These are phyloP conservation scores for Halichoeres trimaculatus DNA, from an alignment of 2,113 vertebrate genomes.

Conservation along the genomic window DNA sequence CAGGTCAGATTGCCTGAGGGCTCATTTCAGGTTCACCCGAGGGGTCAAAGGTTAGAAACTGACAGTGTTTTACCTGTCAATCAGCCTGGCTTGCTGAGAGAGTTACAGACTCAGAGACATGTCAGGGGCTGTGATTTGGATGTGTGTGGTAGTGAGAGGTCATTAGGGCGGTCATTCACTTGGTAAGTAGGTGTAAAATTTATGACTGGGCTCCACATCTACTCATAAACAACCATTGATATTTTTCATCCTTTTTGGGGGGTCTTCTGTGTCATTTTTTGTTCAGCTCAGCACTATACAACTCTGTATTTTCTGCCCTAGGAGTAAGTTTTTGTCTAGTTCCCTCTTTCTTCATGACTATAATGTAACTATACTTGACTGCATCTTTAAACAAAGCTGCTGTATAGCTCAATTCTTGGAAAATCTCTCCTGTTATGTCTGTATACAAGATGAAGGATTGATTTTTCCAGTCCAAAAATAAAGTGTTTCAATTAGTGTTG, in stretches of 20 bases:
- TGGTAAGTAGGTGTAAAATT: slow-evolving; percentile 36
- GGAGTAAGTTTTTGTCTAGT: too few species aligned
- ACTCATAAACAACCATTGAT: background rate
- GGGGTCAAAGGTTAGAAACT: slow-evolving; percentile 57
- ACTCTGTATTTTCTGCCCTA: too few species aligned
- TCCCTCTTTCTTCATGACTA: too few species aligned
- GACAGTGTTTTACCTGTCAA: slow-evolving; percentile 60
- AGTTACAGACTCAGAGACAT: slow-evolving; percentile 23
- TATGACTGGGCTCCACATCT: background rate
- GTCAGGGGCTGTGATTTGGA: slow-evolving; percentile 25
- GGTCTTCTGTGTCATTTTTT: too few species aligned
- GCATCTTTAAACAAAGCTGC: background rate
- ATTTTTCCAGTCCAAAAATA: background rate
- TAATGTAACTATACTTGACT: background rate
- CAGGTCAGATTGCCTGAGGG: slow-evolving; percentile 40
- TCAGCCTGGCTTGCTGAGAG: slow-evolving; percentile 35
- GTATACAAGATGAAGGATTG: background rate
- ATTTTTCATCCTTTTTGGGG: too few species aligned
- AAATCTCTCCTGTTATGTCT: background rate
- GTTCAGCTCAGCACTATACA: too few species aligned
- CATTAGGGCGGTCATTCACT: slow-evolving; percentile 32
- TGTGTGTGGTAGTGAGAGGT: slow-evolving; percentile 33
- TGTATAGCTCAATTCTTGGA: background rate
- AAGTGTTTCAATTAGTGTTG: too few species aligned
- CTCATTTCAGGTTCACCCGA: slow-evolving; percentile 39